phyloP scores from a whole-genome alignment of 2,113 vertebrate genomes.

The Podiceps cristatus region DNA sequence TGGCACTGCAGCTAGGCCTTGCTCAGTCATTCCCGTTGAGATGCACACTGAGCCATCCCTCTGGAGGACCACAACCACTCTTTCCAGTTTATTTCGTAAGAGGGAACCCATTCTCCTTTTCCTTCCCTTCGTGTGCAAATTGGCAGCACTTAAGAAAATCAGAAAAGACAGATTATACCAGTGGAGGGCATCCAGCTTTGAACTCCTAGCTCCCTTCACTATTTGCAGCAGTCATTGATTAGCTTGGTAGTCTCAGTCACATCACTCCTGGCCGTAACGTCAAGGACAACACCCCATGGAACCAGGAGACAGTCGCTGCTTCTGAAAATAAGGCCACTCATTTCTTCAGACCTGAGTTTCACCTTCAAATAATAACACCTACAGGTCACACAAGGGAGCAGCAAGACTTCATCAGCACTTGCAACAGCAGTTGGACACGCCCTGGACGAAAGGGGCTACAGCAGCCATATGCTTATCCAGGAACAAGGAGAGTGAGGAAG shows the following conservation, averaged over 20 bases:
- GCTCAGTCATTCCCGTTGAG: not conserved
- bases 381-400: not conserved
- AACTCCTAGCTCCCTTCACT: not conserved
- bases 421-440: not conserved
- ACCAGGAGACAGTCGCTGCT: not conserved
- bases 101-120: not conserved
- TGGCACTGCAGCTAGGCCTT: not conserved
- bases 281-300: not conserved
- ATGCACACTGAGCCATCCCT: not conserved
- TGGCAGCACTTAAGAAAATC: not conserved
- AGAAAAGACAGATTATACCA: not conserved
- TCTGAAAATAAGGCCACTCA: not conserved
- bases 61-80: not conserved
- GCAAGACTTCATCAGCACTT: not conserved
- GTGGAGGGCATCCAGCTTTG: not conserved
- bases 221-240: not conserved
- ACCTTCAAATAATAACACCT: not conserved
- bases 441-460: not conserved
- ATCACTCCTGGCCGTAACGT: not conserved
- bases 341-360: not conserved
- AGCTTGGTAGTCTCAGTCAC: not conserved
- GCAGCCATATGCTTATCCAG: not conserved
- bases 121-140: not conserved
- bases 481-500: not conserved
- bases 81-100: not conserved